Evolutionary conservation across 2,888 invertebrate genomes (phyloP), one percentile per base, ranked within the genome.

Genomic region (Macrosoma leucophasiata): DNA sequence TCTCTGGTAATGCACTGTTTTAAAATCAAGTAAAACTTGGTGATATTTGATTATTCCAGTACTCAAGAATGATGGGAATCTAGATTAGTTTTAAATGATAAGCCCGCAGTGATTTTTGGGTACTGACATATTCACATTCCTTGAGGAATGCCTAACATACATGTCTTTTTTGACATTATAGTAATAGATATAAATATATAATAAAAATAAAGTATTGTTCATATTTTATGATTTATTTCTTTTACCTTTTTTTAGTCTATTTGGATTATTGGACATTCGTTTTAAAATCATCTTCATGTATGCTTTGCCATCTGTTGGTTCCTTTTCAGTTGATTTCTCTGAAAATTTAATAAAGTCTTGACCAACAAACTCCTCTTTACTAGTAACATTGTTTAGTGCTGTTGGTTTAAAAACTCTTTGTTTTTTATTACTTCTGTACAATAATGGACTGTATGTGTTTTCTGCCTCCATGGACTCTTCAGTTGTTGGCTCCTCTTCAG

Each of bases 121-220:
- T 61, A 54, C 59, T 62, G 52, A 46, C 44, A 62, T 63, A 72
- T 77, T 78, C 69, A 63, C 64, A 73, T 78, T 79, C 71, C 67
- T 52, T 59, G 47, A 50, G 74, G 73, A 74, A 74, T 78, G 69
- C 55, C 48, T 62, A 64, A 61, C 47, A 66, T 60, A 51, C 48
- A 61, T 76, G 77, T 79, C 74, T 70, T 71, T 79, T 76, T 75
- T 70, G 78, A 81, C 78, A 79, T 75, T 55, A 56, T 71, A 68
- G 62, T 48, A 55, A 59, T 54, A 65, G 58, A 45, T 52, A 55
- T 58, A 68, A 64, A 55, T 33, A 43, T 62, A 62, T 60, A 58
- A 62, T 65, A 56, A 62, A 65, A 51, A 52, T 38, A 39, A 24
- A 38, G 39, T 39, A 13, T 13, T 31, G 8, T 30, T 44, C 42